Base-by-base conservation (phyloP, 2,113 vertebrate genomes). In the Burhinus oedicnemus region DNA sequence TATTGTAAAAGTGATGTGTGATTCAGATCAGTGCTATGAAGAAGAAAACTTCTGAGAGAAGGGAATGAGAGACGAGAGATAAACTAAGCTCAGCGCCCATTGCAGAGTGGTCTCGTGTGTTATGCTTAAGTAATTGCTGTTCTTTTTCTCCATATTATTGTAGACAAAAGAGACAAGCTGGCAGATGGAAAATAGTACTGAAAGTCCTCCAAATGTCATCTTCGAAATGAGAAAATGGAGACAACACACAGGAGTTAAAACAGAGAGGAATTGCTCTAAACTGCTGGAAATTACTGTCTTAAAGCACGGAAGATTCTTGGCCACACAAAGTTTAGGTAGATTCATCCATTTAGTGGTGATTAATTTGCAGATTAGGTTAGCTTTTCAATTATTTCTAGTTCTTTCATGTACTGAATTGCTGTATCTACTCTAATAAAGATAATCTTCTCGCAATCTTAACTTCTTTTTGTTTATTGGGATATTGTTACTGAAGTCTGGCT, bases 361-460 rank as follows among this genome's bases (percentile, higher is more conserved):
- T 51, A 58, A 27, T 25, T 36, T 78, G 40, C 1, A 1, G 69
- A 80, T 8, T 81, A 47, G 27, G 32, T 91, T 87, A 32, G 45
- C 27, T 92, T 76, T 83, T 42, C 51, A 54, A 82, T 76, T 77
- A 44, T 55, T 94, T 91, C n/a, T 83, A 69, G 44, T 71, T 92
- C 91, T 87, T 86, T 42, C 78, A 64, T 49, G 38, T 84, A 65
- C 40, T 79, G 72, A 74, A 66, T 47, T 93, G 21, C 78, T 95
- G 15, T 89, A 66, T 87, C 71, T 95, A 26, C 75, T 95, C 75
- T 61, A 98, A 98, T 98, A 98, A 98, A 97, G 45, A 69, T 36
- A 2, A 87, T 91, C 60, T 65, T 89, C 71, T 79, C 87, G 91
- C 86, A 95, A 4, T 78, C 70, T 34, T 71, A 18, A 23, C 62